Conservation (phyloP, 2,797 vertebrate species). For the Ctenopoma multispine region DNA sequence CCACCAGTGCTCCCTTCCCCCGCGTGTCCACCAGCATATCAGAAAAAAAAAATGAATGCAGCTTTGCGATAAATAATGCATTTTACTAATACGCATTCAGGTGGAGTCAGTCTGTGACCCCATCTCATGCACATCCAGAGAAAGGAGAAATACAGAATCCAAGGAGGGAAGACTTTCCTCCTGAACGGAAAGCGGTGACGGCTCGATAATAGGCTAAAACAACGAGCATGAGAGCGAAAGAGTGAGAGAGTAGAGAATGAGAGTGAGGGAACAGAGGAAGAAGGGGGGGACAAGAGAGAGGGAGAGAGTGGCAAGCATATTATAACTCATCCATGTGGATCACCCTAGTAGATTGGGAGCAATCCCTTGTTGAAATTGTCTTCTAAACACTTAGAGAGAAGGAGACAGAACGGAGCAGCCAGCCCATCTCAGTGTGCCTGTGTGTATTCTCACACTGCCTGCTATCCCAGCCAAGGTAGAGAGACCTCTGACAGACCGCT, state of each 20-base stretch:
- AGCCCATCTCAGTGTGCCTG: conserved; percentile 75
- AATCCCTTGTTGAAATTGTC: conserved; percentile 85
- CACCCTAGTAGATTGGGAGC: conserved; percentile 86
- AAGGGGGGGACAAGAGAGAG: conserved; percentile 73
- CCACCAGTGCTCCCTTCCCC: conserved; percentile 63
- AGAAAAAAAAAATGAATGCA: conserved; percentile 70
- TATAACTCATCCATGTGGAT: conserved; percentile 88
- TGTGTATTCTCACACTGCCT: conserved; percentile 78
- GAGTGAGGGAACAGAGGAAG: conserved; percentile 72
- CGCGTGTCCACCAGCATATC: conserved; percentile 74
- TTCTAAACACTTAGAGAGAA: conserved; percentile 86
- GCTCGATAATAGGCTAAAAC: conserved; percentile 88
- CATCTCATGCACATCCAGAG: conserved; percentile 64
- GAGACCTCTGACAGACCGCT: conserved; percentile 79
- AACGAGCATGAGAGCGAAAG: conserved; percentile 79
- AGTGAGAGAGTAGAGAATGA: conserved; percentile 60
- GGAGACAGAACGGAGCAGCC: conserved; percentile 82
- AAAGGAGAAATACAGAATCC: conserved; percentile 66
- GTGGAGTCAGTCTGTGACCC: conserved; percentile 78
- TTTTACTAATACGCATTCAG: conserved; percentile 86
- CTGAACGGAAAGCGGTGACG: conserved; percentile 81
- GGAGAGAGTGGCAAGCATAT: conserved; percentile 87
- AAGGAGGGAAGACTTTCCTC: conserved; percentile 75
- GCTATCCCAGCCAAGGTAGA: conserved; percentile 82
- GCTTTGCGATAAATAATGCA: conserved; percentile 87